Evolutionary conservation across 2,888 invertebrate genomes (phyloP).

Genomic region (Iselma pallidipennis): DNA sequence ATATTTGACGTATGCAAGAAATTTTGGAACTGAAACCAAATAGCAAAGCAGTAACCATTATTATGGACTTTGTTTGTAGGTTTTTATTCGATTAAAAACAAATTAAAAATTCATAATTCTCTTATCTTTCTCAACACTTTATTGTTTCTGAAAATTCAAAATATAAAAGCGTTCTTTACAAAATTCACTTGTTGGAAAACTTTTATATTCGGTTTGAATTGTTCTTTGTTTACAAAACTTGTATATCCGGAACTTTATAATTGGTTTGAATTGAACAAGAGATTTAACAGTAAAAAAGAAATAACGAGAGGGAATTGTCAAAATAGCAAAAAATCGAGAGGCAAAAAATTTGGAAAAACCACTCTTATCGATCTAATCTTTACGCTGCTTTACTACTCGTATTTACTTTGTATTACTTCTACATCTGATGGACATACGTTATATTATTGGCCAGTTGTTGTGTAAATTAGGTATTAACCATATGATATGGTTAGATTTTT

Average conservation of each 20-base stretch:
- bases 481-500: background rate
- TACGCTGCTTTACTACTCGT: too few species aligned
- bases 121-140: background rate
- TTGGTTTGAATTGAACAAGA: background rate
- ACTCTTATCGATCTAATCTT: too few species aligned
- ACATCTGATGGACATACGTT: background rate
- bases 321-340: too few species aligned
- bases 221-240: background rate
- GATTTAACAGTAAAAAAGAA: background rate
- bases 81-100: background rate
- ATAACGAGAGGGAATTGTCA: too few species aligned
- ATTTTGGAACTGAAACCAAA: too few species aligned
- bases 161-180: background rate
- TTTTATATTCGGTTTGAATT: background rate
- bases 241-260: background rate
- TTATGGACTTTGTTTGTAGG: too few species aligned
- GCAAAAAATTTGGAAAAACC: too few species aligned
- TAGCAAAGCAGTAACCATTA: too few species aligned
- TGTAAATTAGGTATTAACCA: background rate
- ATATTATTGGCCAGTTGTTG: background rate
- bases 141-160: background rate
- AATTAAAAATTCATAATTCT: background rate
- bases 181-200: background rate
- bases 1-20: too few species aligned
- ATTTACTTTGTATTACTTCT: background rate